A percentile compares a stretch with the other conserved stretches of the same genome.
These are phyloP conservation scores for Tarsius wallacei DNA, from an alignment of 2,797 vertebrate species.

Conservation along the genomic window DNA sequence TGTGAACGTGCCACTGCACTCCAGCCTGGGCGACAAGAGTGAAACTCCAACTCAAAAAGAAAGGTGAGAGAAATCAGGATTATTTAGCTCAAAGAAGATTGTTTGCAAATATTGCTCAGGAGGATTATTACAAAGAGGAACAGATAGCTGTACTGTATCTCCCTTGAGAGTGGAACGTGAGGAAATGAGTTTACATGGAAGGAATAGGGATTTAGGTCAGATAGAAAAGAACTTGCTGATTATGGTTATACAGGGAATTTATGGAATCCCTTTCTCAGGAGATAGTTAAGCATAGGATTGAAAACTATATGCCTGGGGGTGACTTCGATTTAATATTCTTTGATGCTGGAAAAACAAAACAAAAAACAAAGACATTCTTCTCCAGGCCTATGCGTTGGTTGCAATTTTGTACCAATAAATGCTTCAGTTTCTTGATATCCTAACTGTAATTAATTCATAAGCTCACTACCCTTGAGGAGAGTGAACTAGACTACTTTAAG, in stretches of 20 bases:
- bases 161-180: constrained; percentile 27
- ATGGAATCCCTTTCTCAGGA: constrained; percentile 55
- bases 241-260: constrained; percentile 42
- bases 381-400: background rate
- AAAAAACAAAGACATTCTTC: background rate
- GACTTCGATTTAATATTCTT: constrained; percentile 36
- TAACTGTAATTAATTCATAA: background rate
- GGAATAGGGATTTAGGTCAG: constrained; percentile 45
- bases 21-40: too few species aligned
- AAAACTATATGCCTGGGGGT: constrained; percentile 28
- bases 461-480: background rate
- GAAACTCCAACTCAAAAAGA: background rate
- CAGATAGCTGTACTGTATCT: constrained; percentile 48
- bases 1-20: too few species aligned
- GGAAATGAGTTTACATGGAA: constrained; percentile 62
- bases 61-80: constrained; percentile 54
- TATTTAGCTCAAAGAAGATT: constrained; percentile 18
- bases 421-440: constrained; percentile 36
- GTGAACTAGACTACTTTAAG: background rate
- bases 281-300: constrained; percentile 33
- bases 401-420: background rate
- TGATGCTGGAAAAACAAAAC: background rate
- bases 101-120: background rate
- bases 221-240: constrained; percentile 48
- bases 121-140: constrained; percentile 3